These are phyloP conservation scores for Laupala kohalensis DNA, from an alignment of 1,140 invertebrate species.

Conservation along the genomic window DNA sequence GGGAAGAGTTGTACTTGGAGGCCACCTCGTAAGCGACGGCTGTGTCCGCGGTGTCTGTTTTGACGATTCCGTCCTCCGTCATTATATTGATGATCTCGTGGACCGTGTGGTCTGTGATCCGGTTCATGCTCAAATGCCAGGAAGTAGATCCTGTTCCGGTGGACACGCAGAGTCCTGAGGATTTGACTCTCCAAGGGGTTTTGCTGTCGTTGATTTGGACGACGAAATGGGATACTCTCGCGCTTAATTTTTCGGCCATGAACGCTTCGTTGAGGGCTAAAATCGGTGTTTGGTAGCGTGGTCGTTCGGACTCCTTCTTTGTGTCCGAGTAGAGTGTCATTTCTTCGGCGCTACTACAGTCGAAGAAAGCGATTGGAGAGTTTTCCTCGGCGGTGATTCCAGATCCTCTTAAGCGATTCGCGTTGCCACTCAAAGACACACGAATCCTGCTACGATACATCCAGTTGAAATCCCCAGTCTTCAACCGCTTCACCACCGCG, in stretches of 20 bases:
- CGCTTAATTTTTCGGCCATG: constrained; percentile 88
- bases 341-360: too few species aligned
- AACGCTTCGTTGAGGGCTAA: constrained; percentile 54
- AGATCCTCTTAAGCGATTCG: too few species aligned
- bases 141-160: constrained; percentile 97
- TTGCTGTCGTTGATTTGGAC: constrained; percentile 54
- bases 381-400: too few species aligned
- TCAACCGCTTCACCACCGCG: constrained; percentile 51
- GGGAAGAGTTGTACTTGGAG: not conserved
- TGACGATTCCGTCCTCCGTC: constrained; percentile 8
- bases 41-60: constrained; percentile 33
- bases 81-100: constrained; percentile 54
- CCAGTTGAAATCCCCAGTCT: constrained; percentile 67
- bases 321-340: too few species aligned
- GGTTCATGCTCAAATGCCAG: constrained; percentile 94
- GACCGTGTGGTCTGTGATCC: constrained; percentile 65
- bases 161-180: constrained; percentile 86
- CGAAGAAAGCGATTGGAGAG: too few species aligned
- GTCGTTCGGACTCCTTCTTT: too few species aligned
- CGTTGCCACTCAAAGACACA: constrained; percentile 66
- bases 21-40: constrained; percentile 45
- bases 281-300: not conserved
- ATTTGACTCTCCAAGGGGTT: constrained; percentile 70
- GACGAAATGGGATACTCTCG: constrained; percentile 84
- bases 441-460: constrained; percentile 74